Percentiles rank a stretch among this genome's conserved stretches.
Conservation (phyloP, 2,113 vertebrate genomes). For the Plotosus lineatus region DNA sequence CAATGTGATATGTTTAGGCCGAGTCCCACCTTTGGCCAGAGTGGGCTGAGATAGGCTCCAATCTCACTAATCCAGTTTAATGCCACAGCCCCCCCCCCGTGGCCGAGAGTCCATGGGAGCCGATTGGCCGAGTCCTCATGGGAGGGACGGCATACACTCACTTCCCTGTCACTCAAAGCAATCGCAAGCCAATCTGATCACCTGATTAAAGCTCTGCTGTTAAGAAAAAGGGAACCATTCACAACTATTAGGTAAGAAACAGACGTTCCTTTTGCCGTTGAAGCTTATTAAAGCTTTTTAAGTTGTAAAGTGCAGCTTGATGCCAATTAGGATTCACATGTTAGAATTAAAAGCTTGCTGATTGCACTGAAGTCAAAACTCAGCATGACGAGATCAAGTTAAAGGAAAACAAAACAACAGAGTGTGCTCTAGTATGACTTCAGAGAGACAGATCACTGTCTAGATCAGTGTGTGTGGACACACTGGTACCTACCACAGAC, state of each 20-base stretch:
- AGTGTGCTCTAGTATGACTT: no score
- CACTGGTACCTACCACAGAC: no score
- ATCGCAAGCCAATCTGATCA: neutral
- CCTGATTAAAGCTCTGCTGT: neutral
- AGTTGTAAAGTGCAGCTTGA: neutral
- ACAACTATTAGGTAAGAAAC: neutral
- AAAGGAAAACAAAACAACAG: neutral
- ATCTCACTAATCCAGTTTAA: no score
- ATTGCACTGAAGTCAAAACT: neutral
- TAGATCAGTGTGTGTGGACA: neutral
- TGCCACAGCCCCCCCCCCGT: no score
- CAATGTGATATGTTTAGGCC: no score
- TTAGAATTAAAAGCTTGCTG: constrained; percentile 9
- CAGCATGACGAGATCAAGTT: neutral
- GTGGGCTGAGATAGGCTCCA: no score
- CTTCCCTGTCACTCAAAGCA: neutral
- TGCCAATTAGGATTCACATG: neutral
- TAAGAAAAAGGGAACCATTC: neutral
- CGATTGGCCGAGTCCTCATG: no score
- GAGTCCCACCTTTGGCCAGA: no score
- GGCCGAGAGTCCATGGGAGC: no score
- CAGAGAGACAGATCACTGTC: neutral
- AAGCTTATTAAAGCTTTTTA: constrained; percentile 13
- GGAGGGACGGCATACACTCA: no score
- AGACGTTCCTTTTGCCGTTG: neutral